These are phyloP conservation scores for Laothoe populi DNA, from an alignment of 2,888 invertebrate genomes.

Conservation along the genomic window DNA sequence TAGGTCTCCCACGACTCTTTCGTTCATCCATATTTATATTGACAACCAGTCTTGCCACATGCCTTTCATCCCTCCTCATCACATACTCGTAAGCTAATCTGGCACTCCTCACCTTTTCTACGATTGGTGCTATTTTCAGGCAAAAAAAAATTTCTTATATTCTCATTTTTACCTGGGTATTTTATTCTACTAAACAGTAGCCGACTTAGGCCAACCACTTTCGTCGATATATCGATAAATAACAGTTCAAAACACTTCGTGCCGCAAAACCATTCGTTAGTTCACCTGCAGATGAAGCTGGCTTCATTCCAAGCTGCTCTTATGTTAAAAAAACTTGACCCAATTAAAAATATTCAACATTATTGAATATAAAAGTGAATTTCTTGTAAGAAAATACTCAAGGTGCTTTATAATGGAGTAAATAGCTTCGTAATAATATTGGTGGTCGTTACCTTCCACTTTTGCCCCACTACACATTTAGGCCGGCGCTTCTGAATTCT, in stretches of 20 bases:
- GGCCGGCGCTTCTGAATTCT: slow-evolving; percentile 55
- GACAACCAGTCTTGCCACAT: no score
- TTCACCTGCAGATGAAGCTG: neutral
- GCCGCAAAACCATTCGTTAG: neutral
- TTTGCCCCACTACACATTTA: slow-evolving; percentile 61
- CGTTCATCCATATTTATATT: no score
- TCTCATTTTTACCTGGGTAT: no score
- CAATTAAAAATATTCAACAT: slow-evolving; percentile 4
- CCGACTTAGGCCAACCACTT: no score
- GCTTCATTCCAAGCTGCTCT: slow-evolving; percentile 3
- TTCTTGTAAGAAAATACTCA: slow-evolving; percentile 9
- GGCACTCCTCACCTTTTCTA: no score
- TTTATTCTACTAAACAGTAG: no score
- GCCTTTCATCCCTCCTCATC: no score
- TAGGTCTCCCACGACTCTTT: no score
- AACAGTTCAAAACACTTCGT: neutral
- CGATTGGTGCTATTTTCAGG: no score
- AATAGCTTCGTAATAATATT: slow-evolving; percentile 52
- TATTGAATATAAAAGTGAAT: neutral
- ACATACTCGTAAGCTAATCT: no score
- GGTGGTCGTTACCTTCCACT: slow-evolving; percentile 55
- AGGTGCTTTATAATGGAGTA: slow-evolving; percentile 11
- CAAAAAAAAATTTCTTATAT: no score
- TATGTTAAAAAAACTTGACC: slow-evolving; percentile 1
- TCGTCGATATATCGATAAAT: slow-evolving; percentile 5